Conservation (phyloP, 2,888 invertebrate species). For the Mesorhabditis sp. region DNA sequence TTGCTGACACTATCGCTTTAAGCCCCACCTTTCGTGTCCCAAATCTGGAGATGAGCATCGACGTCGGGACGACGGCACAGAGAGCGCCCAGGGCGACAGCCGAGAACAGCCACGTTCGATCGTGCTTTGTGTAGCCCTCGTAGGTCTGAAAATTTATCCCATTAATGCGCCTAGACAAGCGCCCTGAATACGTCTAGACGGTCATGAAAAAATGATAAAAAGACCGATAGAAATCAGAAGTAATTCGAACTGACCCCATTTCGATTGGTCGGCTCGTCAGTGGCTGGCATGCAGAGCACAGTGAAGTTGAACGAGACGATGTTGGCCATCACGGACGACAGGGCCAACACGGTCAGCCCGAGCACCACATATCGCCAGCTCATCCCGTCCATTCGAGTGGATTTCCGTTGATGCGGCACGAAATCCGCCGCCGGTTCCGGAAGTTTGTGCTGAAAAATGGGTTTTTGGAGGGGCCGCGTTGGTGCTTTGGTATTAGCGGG, state of each 20-base stretch:
- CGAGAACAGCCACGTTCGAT: slow-evolving; percentile 47
- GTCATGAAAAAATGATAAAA: not conserved
- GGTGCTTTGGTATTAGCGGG: too few relatives aligned
- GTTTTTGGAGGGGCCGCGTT: too few relatives aligned
- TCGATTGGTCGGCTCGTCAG: slow-evolving; percentile 18
- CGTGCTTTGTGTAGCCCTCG: slow-evolving; percentile 41
- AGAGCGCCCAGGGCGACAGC: slow-evolving; percentile 54
- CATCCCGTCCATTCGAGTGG: too few relatives aligned
- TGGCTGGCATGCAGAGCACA: slow-evolving; percentile 42
- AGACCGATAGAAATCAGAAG: not conserved
- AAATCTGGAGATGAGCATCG: slow-evolving; percentile 37
- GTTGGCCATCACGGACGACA: slow-evolving; percentile 53
- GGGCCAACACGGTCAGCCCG: slow-evolving; percentile 42
- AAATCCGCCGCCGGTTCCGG: too few relatives aligned
- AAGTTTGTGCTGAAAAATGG: too few relatives aligned
- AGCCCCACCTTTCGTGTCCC: slow-evolving; percentile 35
- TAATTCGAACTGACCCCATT: slow-evolving; percentile 18
- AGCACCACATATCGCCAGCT: slow-evolving; percentile 31
- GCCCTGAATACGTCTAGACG: not conserved
- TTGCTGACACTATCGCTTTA: not conserved
- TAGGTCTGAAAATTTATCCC: slow-evolving; percentile 24
- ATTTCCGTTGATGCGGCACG: too few relatives aligned
- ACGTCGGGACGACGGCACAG: slow-evolving; percentile 47
- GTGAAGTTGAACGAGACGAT: slow-evolving; percentile 56
- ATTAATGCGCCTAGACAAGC: not conserved